Percentiles rank a stretch among this genome's conserved stretches.
Evolutionary conservation across 2,113 vertebrate genomes (phyloP).

Genomic region (human (Homo sapiens)): GRCh38 chr5:20150501-20151000

Average conservation of each 20-base stretch:
- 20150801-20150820: background rate
- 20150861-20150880: background rate
- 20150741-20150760: background rate
- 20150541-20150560: background rate
- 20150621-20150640: background rate
- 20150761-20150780: background rate
- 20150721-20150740: background rate
- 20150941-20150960: background rate
- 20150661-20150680: background rate
- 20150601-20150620: background rate
- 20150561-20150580: background rate
- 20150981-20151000: background rate
- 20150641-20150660: background rate
- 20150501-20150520: background rate
- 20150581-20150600: background rate
- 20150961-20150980: background rate
- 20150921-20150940: background rate
- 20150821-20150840: background rate
- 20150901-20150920: background rate
- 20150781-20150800: background rate
- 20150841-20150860: background rate
- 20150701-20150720: background rate
- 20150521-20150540: rapidly evolving
- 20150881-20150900: background rate
- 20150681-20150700: background rate